Percentiles rank a stretch among this genome's conserved stretches.
These are phyloP conservation scores for Drymonia ruficornis DNA, from an alignment of 2,888 invertebrate species.

Conservation along the genomic window DNA sequence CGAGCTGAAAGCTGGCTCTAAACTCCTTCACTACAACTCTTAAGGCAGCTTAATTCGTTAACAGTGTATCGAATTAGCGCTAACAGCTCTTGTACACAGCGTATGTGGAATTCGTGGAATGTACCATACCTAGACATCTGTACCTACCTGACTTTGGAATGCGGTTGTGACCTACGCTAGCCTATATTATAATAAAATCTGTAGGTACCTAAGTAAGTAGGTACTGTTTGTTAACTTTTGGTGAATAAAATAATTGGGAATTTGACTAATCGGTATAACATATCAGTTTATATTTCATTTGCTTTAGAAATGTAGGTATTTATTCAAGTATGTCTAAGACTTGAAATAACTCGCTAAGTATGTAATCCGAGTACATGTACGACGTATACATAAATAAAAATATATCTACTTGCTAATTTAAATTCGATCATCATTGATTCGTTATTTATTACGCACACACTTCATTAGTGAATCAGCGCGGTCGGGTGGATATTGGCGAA, in stretches of 20 bases:
- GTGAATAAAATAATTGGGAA: too few relatives aligned
- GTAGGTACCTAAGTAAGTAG: neutral
- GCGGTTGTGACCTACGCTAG: neutral
- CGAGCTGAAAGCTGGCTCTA: slow-evolving; percentile 44
- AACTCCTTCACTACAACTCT: slow-evolving; percentile 46
- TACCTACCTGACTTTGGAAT: neutral
- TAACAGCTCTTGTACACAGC: slow-evolving; percentile 22
- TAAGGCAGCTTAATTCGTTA: slow-evolving; percentile 48
- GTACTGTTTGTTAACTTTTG: too few relatives aligned
- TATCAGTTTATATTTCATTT: too few relatives aligned
- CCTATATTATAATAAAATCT: neutral
- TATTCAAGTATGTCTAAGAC: too few relatives aligned
- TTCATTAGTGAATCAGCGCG: slow-evolving; percentile 52
- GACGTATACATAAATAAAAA: too few relatives aligned
- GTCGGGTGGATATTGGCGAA: slow-evolving; percentile 44
- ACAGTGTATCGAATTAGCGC: slow-evolving; percentile 30
- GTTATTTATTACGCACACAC: slow-evolving; percentile 10
- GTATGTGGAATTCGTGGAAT: neutral
- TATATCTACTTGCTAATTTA: neutral
- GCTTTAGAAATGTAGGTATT: too few relatives aligned
- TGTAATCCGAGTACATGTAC: too few relatives aligned
- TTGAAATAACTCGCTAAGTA: too few relatives aligned
- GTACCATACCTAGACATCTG: neutral
- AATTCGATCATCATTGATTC: neutral
- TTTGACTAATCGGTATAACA: too few relatives aligned